Base-by-base conservation (phyloP, 2,113 vertebrate species). In the Acinonyx jubatus region DNA sequence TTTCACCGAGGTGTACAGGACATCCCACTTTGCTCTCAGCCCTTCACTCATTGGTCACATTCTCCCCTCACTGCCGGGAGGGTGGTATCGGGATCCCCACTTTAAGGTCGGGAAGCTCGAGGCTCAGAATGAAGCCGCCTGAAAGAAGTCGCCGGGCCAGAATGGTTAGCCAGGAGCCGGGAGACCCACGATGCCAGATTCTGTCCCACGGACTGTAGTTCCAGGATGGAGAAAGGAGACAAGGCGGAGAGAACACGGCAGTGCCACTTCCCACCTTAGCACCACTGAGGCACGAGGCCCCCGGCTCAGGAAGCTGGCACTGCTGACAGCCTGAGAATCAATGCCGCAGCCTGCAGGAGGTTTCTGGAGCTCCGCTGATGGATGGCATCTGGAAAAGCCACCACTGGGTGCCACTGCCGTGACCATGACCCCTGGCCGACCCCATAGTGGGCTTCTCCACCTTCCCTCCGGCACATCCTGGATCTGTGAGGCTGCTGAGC, bases 301-400 rank as follows among this genome's bases (percentile, higher is more conserved):
- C 33, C 16, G 4, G 41, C 36, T 36, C 23, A 3, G 41, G 74
- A 33, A 14, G 38, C 41, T 13, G 66, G n/a, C 38, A 0, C 71
- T 0, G 0, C 21, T 19, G 1, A 31, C 0, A 11, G 31, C n/a
- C 78, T 57, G 66, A 80, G 38, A 38, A 29, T 5, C 11, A 0
- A 2, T 2, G 63, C 31, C 5, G 6, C 36, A 41, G 14, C 61
- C 63, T 86, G 73, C 73, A 7, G n/a, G 18, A 82, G 50, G 19
- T 29, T 87, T 78, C 57, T 50, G 45, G 38, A 85, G 36, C 36
- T 48, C 61, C 81, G 12, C 1, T n/a, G 38, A 38, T 12, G 6
- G 1, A 13, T 78, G 45, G 36, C 6, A 2, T 57, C 45, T 66
- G 57, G 50, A 61, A 86, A 29, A 92, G 63, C 6, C 55, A 55